These are phyloP conservation scores for Melanotus villosus DNA, from an alignment of 2,888 invertebrate genomes.

Conservation along the genomic window DNA sequence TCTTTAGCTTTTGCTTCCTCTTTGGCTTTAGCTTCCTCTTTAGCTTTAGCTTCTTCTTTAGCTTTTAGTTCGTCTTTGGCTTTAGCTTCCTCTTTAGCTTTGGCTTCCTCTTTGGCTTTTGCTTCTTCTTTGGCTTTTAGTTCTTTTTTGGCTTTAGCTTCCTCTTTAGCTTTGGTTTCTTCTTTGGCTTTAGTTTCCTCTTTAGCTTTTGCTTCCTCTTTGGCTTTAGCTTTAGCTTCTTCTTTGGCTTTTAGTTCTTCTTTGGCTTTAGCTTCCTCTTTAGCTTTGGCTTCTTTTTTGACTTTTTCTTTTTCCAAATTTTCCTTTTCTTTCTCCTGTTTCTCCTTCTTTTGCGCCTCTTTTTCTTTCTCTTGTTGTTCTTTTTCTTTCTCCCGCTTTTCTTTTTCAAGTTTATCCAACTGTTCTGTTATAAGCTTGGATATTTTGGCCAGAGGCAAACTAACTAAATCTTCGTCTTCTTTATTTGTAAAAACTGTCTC, in stretches of 20 bases:
- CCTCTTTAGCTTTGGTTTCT: conserved; percentile 44
- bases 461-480: background rate
- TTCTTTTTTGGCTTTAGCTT: conserved; percentile 47
- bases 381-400: conserved; percentile 17
- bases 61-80: conserved; percentile 20
- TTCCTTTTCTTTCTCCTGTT: conserved; percentile 49
- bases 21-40: conserved; percentile 55
- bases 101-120: conserved; percentile 53
- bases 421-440: background rate
- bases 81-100: conserved; percentile 45
- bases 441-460: background rate
- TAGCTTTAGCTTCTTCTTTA: conserved; percentile 49
- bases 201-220: conserved; percentile 49
- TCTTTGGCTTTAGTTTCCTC: conserved; percentile 35
- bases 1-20: conserved; percentile 60
- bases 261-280: conserved; percentile 34
- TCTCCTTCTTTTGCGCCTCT: conserved; percentile 37
- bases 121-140: conserved; percentile 51
- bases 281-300: conserved; percentile 34
- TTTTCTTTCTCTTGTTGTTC: conserved; percentile 35
- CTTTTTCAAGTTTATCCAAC: background rate
- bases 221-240: conserved; percentile 51
- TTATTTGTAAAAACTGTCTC: background rate
- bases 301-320: conserved; percentile 24
- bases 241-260: conserved; percentile 50